These are phyloP conservation scores for Alaudala cheleensis DNA, from an alignment of 2,113 vertebrate genomes.

Conservation along the genomic window DNA sequence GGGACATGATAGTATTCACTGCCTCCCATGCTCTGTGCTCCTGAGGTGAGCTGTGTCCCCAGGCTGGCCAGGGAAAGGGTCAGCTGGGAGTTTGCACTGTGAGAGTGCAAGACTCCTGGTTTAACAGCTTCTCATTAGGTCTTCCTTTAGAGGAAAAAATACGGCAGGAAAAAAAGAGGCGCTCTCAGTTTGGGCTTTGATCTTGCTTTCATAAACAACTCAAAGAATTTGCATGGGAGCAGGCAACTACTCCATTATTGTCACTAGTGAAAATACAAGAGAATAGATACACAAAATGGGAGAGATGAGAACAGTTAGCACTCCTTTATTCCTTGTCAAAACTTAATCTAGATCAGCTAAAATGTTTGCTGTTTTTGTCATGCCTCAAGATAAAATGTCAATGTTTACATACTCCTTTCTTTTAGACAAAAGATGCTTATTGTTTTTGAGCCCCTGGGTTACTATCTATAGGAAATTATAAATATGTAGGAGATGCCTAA, in stretches of 20 bases:
- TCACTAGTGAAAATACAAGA: neutral
- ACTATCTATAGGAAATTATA: neutral
- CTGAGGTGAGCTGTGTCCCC: too few relatives aligned
- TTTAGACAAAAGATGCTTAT: slow-evolving; percentile 18
- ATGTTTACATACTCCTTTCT: neutral
- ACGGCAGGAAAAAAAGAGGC: neutral
- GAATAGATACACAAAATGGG: neutral
- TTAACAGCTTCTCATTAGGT: neutral
- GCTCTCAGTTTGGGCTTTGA: neutral
- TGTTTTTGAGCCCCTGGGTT: slow-evolving; percentile 2
- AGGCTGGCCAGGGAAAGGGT: neutral
- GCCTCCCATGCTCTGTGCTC: neutral
- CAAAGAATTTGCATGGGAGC: slow-evolving; percentile 14
- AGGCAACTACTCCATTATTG: neutral
- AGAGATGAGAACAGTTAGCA: neutral
- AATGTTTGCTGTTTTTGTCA: slow-evolving; percentile 34
- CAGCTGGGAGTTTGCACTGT: neutral
- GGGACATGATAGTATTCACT: neutral
- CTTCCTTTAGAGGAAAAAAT: neutral
- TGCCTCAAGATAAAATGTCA: slow-evolving; percentile 1
- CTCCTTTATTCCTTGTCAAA: slow-evolving; percentile 28
- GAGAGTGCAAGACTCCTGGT: neutral
- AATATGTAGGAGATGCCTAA: slow-evolving; percentile 1
- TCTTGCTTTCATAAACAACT: slow-evolving; percentile 30
- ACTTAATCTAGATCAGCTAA: slow-evolving; percentile 28